A percentile compares a stretch with the other conserved stretches of the same genome.
These are phyloP conservation scores for Phortica magna DNA, from an alignment of 2,888 invertebrate genomes.

Conservation along the genomic window DNA sequence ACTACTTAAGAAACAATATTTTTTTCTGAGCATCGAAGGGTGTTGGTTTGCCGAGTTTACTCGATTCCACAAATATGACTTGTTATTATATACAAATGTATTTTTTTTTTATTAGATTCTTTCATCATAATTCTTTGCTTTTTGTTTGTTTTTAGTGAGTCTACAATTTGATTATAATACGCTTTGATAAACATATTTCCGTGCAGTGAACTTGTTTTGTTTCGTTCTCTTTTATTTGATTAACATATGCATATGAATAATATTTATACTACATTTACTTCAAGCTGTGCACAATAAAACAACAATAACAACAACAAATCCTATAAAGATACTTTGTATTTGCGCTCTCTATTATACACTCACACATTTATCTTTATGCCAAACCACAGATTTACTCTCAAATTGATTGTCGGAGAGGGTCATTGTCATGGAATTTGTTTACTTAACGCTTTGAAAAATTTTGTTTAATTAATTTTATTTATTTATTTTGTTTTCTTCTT, in stretches of 20 bases:
- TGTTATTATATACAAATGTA: not conserved
- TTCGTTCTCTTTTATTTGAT: constrained; percentile 48
- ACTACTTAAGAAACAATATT: too few relatives aligned
- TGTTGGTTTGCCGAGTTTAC: too few relatives aligned
- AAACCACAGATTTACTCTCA: constrained; percentile 34
- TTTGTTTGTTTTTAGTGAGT: constrained; percentile 9
- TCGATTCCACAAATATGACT: too few relatives aligned
- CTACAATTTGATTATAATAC: constrained; percentile 31
- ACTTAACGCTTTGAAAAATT: constrained; percentile 38
- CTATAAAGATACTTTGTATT: constrained; percentile 45
- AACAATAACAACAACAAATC: not conserved
- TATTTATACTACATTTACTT: constrained; percentile 26
- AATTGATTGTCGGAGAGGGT: constrained; percentile 54
- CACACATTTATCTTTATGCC: constrained; percentile 31
- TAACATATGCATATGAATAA: constrained; percentile 49
- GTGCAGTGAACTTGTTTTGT: constrained; percentile 64
- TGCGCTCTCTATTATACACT: constrained; percentile 50
- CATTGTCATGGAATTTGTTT: constrained; percentile 65
- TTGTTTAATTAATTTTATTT: not conserved
- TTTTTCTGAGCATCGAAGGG: too few relatives aligned
- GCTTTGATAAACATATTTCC: constrained; percentile 54
- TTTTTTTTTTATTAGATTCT: constrained; percentile 37
- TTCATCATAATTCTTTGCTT: constrained; percentile 27
- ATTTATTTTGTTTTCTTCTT: not conserved
- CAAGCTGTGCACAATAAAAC: constrained; percentile 36